These are phyloP conservation scores for Drosophila subpulchrella DNA, from an alignment of 1,140 invertebrate genomes.

Conservation along the genomic window DNA sequence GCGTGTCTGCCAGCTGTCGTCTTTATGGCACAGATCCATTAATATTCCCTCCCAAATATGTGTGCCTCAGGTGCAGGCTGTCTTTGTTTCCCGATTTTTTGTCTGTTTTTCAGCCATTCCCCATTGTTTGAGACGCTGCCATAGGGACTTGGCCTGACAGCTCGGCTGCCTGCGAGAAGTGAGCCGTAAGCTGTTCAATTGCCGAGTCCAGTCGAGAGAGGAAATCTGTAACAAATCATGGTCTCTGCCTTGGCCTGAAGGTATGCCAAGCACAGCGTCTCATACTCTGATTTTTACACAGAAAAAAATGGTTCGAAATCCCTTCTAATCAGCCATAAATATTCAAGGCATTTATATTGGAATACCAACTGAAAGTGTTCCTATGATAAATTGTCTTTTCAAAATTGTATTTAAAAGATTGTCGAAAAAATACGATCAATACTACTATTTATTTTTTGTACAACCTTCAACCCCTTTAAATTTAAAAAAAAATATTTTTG, in stretches of 20 bases:
- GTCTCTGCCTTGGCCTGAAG: slow-evolving; percentile 45
- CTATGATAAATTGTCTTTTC: no score
- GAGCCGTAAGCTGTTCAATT: slow-evolving; percentile 62
- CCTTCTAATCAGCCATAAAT: not conserved
- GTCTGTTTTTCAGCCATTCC: slow-evolving; percentile 45
- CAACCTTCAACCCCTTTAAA: no score
- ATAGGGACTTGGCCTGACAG: slow-evolving; percentile 42
- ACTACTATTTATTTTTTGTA: no score
- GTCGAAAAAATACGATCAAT: no score
- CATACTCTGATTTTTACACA: not conserved
- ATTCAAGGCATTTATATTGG: no score
- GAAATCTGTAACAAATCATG: slow-evolving; percentile 74
- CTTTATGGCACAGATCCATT: slow-evolving; percentile 78
- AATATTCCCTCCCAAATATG: slow-evolving; percentile 54
- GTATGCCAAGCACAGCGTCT: slow-evolving; percentile 13
- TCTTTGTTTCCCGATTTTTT: slow-evolving; percentile 20
- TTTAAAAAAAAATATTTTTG: no score
- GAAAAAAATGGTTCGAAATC: not conserved
- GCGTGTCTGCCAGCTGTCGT: slow-evolving; percentile 77
- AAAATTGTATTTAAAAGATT: no score
- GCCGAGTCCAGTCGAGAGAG: slow-evolving; percentile 34
- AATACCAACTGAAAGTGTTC: no score
- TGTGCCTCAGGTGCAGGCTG: slow-evolving; percentile 63
- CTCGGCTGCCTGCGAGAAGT: slow-evolving; percentile 50
- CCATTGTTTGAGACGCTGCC: slow-evolving; percentile 60